Percentiles rank a stretch among this genome's conserved stretches.
These are phyloP conservation scores for Calameuta idolon DNA, from an alignment of 2,888 invertebrate genomes.

Conservation along the genomic window DNA sequence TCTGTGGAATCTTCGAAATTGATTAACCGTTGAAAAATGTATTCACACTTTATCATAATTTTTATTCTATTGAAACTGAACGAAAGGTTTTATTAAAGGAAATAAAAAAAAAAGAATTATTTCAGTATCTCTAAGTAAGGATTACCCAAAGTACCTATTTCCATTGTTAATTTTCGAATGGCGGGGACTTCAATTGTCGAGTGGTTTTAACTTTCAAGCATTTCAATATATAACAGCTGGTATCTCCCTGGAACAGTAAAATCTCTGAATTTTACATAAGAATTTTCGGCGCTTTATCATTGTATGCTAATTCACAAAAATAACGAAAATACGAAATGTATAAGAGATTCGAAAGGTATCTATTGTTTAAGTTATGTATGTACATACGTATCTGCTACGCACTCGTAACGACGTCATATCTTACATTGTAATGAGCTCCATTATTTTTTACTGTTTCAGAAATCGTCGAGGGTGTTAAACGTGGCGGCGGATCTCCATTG, in stretches of 20 bases:
- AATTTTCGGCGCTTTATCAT: background rate
- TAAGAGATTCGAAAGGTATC: background rate
- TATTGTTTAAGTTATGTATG: too few relatives aligned
- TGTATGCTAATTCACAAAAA: background rate
- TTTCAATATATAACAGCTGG: background rate
- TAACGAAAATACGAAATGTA: background rate
- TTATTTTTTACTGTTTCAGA: slow-evolving; percentile 71
- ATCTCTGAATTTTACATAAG: background rate
- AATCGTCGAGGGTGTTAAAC: slow-evolving; percentile 81
- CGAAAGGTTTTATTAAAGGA: background rate
- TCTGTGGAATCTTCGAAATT: background rate
- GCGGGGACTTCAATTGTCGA: background rate
- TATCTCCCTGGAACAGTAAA: background rate
- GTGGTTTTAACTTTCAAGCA: background rate
- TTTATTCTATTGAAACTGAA: too few relatives aligned
- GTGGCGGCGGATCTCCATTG: slow-evolving; percentile 74
- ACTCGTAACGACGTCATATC: background rate
- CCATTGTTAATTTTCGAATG: background rate
- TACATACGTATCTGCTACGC: too few relatives aligned
- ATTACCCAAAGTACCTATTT: background rate
- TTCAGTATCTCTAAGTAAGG: background rate
- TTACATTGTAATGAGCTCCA: background rate
- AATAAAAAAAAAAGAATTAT: background rate
- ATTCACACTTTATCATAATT: background rate
- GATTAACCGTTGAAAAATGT: background rate